phyloP scores from a whole-genome alignment of 1,140 invertebrate genomes.

The Atta texana region DNA sequence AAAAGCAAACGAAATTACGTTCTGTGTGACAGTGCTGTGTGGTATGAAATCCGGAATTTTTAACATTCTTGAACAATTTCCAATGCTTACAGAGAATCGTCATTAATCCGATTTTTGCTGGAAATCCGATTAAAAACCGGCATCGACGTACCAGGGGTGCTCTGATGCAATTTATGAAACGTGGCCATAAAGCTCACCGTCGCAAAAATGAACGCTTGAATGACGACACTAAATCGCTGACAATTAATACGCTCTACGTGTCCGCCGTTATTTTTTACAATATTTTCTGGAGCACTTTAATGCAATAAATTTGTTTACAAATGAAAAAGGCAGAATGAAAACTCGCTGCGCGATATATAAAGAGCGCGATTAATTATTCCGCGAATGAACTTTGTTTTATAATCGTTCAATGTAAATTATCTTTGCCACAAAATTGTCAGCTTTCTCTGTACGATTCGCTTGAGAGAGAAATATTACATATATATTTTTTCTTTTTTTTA shows the following conservation, averaged over 20 bases:
- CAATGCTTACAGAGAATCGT: conserved; percentile 5
- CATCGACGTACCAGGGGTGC: neutral
- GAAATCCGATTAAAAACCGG: conserved; percentile 44
- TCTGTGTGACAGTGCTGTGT: neutral
- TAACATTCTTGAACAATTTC: conserved; percentile 37
- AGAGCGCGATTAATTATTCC: neutral
- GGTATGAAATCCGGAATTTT: neutral
- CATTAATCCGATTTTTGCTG: conserved; percentile 36
- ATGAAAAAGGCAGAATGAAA: conserved; percentile 5
- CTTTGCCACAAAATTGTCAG: neutral
- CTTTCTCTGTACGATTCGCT: neutral
- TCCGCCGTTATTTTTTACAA: neutral
- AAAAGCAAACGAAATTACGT: neutral
- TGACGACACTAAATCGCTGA: conserved; percentile 38
- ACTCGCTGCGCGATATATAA: neutral
- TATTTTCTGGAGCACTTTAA: conserved; percentile 15
- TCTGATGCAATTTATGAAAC: conserved; percentile 39
- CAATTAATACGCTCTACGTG: conserved; percentile 12
- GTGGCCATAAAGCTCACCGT: conserved; percentile 24
- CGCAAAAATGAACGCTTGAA: conserved; percentile 32
- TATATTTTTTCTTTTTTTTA: neutral
- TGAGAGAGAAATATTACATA: neutral
- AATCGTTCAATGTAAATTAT: conserved; percentile 11
- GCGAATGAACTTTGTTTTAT: neutral
- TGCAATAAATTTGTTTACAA: conserved; percentile 23